These are phyloP conservation scores for Trididemnum miniatum DNA, from an alignment of 23 tunicate genomes.

Conservation along the genomic window DNA sequence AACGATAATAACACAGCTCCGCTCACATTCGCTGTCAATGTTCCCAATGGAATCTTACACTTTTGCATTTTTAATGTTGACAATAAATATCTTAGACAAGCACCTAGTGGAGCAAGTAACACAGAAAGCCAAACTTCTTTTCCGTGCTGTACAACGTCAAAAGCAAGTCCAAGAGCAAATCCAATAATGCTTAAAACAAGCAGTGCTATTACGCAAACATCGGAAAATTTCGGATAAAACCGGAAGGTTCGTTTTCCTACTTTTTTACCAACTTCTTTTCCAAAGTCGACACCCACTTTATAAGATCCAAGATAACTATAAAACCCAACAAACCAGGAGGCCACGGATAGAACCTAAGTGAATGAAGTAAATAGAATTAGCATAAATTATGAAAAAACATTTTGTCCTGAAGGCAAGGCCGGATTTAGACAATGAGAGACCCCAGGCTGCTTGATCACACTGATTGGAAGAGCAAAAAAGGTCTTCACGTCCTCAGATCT, in stretches of 20 bases:
- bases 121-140: conserved; percentile 48
- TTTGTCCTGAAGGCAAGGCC: too few species aligned
- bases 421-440: too few species aligned
- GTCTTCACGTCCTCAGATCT: too few species aligned
- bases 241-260: conserved; percentile 1
- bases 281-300: conserved; percentile 53
- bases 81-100: conserved; percentile 31
- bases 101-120: conserved; percentile 54
- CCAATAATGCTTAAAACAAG: conserved; percentile 27
- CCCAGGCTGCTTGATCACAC: too few species aligned
- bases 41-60: conserved; percentile 46
- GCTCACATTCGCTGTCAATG: conserved; percentile 29
- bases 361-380: too few species aligned
- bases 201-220: conserved; percentile 4
- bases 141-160: conserved; percentile 22
- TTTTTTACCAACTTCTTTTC: conserved; percentile 33
- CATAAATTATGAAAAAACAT: too few species aligned
- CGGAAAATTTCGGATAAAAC: conserved; percentile 18
- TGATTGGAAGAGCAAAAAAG: too few species aligned
- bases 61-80: conserved; percentile 24
- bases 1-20: conserved; percentile 43
- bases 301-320: conserved; percentile 57
- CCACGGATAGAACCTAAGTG: conserved; percentile 34
- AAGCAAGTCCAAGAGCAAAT: conserved; percentile 35
- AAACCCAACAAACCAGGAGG: conserved; percentile 52